Conservation (phyloP, 1,140 invertebrate genomes). For the Drosophila pseudoobscura region DNA sequence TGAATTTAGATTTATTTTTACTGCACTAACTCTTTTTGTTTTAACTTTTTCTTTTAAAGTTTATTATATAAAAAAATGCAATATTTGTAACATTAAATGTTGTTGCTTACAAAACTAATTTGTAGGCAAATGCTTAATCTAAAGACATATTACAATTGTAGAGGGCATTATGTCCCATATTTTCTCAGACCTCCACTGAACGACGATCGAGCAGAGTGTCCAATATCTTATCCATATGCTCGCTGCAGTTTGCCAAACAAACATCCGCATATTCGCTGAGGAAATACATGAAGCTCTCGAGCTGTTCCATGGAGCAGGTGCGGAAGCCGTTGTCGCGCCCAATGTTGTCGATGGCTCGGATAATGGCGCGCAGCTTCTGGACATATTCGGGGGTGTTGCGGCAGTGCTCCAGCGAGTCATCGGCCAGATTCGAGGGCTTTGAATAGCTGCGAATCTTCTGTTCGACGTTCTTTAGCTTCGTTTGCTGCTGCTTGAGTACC, state of each 20-base stretch:
- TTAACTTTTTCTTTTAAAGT: too few relatives aligned
- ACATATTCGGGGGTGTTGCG: conserved; percentile 59
- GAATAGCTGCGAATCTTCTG: conserved; percentile 57
- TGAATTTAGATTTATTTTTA: too few relatives aligned
- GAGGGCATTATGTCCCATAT: too few relatives aligned
- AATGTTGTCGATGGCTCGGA: conserved; percentile 63
- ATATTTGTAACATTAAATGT: too few relatives aligned
- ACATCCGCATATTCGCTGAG: conserved; percentile 71
- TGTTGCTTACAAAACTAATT: too few relatives aligned
- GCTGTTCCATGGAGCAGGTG: conserved; percentile 57
- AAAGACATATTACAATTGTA: too few relatives aligned
- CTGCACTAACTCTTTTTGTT: too few relatives aligned
- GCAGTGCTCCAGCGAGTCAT: conserved; percentile 43
- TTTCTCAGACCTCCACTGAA: conserved; percentile 44
- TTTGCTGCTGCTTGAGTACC: conserved; percentile 57
- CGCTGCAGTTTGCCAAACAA: conserved; percentile 69
- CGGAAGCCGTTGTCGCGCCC: conserved; percentile 63
- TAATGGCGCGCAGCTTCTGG: conserved; percentile 51
- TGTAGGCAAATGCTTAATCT: too few relatives aligned
- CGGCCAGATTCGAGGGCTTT: conserved; percentile 45
- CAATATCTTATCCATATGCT: conserved; percentile 73
- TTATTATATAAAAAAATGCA: too few relatives aligned
- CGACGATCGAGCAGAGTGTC: conserved; percentile 64
- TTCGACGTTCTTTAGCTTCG: conserved; percentile 56
- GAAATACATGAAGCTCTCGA: conserved; percentile 76